Evolutionary conservation across 2,113 vertebrate genomes (phyloP), one percentile per base, ranked within the genome.

Genomic region (Dicrurus megarhynchus): DNA sequence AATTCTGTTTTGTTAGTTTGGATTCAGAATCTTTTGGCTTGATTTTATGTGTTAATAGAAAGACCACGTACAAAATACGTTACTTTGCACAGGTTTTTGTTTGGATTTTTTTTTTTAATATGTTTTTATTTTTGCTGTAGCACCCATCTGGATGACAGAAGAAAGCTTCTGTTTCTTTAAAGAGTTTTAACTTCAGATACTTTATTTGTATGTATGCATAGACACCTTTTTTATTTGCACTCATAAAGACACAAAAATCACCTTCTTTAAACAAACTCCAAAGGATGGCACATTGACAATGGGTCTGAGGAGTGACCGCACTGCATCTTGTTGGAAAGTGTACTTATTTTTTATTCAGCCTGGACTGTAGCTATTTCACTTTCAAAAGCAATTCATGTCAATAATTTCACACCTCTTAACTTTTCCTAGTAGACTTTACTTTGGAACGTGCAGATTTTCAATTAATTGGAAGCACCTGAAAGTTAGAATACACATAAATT

Each of bases 251-350:
- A 76, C 5, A 57, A 50, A 83, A 60, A 42, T 75, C 7, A 39
- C 44, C 27, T 65, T 73, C 16, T 71, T 7, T 93, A 60, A 80
- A 89, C 30, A 64, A 61, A 44, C 65, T 11, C 6, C 39, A 70
- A n/a, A 83, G 15, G 5, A 50, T 3, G 0, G 0, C 28, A 79
- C 4, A 20, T 6, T 89, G 28, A 3, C 33, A 22, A 6, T 28
- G 11, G 4, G 4, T 47, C n/a, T 88, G 11, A 57, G 27, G 5
- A 65, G 6, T 11, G 2, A 23, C 19, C 42, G 14, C 4, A 14
- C 19, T 52, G 11, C 21, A 19, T 46, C 39, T 61, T 83, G 2
- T 47, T 59, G 52, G 23, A 68, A 81, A 55, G 5, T 7, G 2
- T 50, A 57, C 3, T 68, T 87, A 19, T 19, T 30, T 70, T 89